These are phyloP conservation scores for Mya arenaria DNA, from an alignment of 1,140 invertebrate genomes.

Conservation along the genomic window DNA sequence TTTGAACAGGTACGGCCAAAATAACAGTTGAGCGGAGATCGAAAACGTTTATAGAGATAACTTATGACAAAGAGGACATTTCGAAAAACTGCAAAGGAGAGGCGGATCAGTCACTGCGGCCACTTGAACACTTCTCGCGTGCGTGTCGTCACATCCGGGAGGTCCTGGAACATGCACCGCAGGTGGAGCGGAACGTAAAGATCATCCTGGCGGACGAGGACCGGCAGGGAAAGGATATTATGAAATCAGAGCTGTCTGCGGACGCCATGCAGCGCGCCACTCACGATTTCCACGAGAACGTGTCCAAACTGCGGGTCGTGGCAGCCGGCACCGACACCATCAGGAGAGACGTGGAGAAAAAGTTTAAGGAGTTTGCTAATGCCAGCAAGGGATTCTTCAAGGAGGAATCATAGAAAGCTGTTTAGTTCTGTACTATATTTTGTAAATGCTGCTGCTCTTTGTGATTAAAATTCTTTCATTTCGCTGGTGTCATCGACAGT, in stretches of 20 bases:
- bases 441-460: too few relatives aligned
- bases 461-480: too few relatives aligned
- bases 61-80: slow-evolving; percentile 26
- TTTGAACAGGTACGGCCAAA: slow-evolving; percentile 20
- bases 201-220: slow-evolving; percentile 43
- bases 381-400: slow-evolving; percentile 42
- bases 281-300: slow-evolving; percentile 27
- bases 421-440: too few relatives aligned
- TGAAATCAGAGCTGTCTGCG: slow-evolving; percentile 25
- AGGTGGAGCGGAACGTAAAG: slow-evolving; percentile 24
- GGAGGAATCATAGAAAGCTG: too few relatives aligned
- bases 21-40: slow-evolving; percentile 43
- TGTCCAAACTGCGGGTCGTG: slow-evolving; percentile 34
- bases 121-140: slow-evolving; percentile 23
- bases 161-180: slow-evolving; percentile 39
- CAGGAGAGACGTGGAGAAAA: slow-evolving; percentile 37
- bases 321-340: slow-evolving; percentile 34
- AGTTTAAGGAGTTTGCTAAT: slow-evolving; percentile 45
- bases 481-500: too few relatives aligned
- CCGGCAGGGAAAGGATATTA: slow-evolving; percentile 36
- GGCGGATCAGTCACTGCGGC: slow-evolving; percentile 8
- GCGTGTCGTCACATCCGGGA: slow-evolving; percentile 39
- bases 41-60: slow-evolving; percentile 31
- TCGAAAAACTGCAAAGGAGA: not conserved
- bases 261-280: slow-evolving; percentile 13